phyloP scores from a whole-genome alignment of 2,113 vertebrate genomes.

The Australoheros scitulus region DNA sequence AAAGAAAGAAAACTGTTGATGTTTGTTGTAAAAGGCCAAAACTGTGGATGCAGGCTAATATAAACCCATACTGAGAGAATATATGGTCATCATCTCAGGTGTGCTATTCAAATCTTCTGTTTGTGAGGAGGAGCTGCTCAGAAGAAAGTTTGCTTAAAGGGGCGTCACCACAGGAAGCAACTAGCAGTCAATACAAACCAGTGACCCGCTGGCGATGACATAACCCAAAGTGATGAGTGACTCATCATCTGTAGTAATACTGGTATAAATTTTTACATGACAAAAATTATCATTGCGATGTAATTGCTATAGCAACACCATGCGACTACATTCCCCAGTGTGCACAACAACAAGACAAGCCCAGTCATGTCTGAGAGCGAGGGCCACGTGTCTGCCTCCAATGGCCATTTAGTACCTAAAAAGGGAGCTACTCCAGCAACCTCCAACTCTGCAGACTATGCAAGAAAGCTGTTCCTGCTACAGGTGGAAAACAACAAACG shows the following conservation, averaged over 20 bases:
- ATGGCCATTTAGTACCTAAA: background rate
- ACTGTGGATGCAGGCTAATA: background rate
- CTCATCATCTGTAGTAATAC: no score
- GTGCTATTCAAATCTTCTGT: background rate
- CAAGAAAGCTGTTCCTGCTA: no score
- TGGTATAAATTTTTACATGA: no score
- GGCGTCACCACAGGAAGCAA: background rate
- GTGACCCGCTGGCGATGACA: background rate
- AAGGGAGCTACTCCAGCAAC: background rate
- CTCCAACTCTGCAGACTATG: background rate
- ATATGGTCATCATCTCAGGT: background rate
- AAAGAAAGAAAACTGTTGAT: background rate
- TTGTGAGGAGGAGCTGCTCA: background rate
- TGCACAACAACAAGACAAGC: background rate
- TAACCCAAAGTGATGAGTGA: no score
- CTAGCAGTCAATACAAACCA: background rate
- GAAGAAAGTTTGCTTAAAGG: background rate
- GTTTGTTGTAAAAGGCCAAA: background rate
- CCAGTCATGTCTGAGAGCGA: background rate
- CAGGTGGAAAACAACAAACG: no score
- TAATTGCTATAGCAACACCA: no score
- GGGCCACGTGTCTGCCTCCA: background rate
- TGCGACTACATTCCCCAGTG: background rate
- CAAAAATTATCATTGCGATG: no score
- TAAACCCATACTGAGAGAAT: background rate